Evolutionary conservation across 2,797 vertebrate species (phyloP).

Genomic region (Paguma larvata): DNA sequence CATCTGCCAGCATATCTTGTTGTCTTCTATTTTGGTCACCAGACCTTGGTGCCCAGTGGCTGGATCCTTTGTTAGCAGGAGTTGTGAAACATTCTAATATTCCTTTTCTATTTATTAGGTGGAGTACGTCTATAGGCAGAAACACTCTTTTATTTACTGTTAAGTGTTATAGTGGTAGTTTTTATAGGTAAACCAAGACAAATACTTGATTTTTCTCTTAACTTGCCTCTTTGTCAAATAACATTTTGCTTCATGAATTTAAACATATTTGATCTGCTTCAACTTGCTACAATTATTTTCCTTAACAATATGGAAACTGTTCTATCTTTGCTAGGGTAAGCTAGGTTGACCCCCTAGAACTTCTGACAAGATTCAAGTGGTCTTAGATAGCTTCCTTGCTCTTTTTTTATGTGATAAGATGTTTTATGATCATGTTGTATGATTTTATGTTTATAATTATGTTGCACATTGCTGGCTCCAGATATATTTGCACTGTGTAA

Average conservation of each 20-base stretch:
- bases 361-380: background rate
- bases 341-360: background rate
- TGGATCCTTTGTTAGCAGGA: background rate
- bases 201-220: background rate
- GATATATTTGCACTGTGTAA: background rate
- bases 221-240: background rate
- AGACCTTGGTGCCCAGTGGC: background rate
- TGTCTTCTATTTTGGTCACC: background rate
- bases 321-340: background rate
- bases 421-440: background rate
- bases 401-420: too few relatives aligned
- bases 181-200: background rate
- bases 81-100: background rate
- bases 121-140: background rate
- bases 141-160: background rate
- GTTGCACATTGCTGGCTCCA: background rate
- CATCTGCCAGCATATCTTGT: background rate
- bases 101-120: background rate
- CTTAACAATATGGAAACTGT: background rate
- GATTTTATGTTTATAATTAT: background rate
- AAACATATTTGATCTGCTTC: background rate
- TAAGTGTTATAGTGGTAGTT: background rate
- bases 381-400: background rate
- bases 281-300: background rate
- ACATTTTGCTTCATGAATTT: background rate